Conservation (phyloP, 2,113 vertebrate genomes). For the Colinus virginianus region DNA sequence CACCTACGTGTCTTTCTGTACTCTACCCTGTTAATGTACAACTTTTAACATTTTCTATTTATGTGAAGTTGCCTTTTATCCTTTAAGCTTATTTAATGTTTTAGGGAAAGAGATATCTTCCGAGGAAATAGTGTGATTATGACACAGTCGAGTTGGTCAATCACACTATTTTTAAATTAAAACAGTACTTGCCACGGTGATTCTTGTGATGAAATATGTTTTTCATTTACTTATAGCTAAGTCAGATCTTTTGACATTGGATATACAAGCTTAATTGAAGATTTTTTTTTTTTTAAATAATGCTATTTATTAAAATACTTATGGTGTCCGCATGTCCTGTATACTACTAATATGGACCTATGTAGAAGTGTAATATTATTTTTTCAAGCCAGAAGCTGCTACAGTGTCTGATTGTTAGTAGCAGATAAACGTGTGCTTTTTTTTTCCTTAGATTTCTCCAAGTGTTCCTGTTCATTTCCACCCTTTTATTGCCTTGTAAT, state of each 20-base stretch:
- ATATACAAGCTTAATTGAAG: not conserved
- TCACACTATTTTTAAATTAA: not conserved
- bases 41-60: not conserved
- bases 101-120: not conserved
- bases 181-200: not conserved
- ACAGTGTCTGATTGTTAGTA: not conserved
- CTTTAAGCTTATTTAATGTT: not conserved
- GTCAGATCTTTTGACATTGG: not conserved
- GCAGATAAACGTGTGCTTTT: not conserved
- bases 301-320: not conserved
- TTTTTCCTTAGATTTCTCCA: not conserved
- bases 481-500: slow-evolving; percentile 21
- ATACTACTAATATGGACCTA: not conserved
- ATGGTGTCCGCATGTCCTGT: not conserved
- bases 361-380: not conserved
- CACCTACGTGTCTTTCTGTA: not conserved
- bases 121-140: not conserved
- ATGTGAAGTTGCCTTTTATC: not conserved
- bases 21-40: not conserved
- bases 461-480: not conserved
- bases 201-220: not conserved
- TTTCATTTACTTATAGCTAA: not conserved
- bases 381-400: not conserved
- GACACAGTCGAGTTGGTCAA: not conserved
- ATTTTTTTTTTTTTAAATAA: not conserved